Percentiles rank a stretch among this genome's conserved stretches.
Conservation (phyloP, 2,888 invertebrate genomes). For the Watsonalla cultraria region DNA sequence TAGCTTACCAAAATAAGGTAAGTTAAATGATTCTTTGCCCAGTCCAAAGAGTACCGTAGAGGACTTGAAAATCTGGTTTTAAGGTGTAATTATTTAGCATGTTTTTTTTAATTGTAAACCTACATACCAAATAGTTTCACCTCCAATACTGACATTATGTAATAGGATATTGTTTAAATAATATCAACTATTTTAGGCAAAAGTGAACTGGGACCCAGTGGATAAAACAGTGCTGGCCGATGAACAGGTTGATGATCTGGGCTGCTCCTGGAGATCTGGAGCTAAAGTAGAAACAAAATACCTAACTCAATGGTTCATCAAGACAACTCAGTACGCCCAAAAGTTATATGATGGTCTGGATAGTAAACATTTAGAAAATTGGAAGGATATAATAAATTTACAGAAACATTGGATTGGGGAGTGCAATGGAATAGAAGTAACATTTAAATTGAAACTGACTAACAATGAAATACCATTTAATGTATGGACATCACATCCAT, state of each 20-base stretch:
- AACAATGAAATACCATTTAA: conserved; percentile 54
- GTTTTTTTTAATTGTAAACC: too few species aligned
- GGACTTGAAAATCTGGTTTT: too few species aligned
- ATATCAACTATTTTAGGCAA: conserved; percentile 74
- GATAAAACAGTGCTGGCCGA: conserved; percentile 98
- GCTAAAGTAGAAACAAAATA: conserved; percentile 93
- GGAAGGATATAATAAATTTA: conserved; percentile 90
- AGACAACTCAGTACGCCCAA: conserved; percentile 90
- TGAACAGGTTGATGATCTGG: conserved; percentile 96
- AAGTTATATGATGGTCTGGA: conserved; percentile 83
- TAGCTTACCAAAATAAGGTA: conserved; percentile 92
- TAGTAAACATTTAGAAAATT: conserved; percentile 84
- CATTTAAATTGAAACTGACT: conserved; percentile 74
- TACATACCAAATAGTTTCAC: too few species aligned
- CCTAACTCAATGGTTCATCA: conserved; percentile 96
- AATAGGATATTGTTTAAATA: too few species aligned
- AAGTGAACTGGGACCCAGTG: conserved; percentile 99
- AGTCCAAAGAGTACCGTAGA: too few species aligned
- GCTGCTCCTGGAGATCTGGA: conserved; percentile 97
- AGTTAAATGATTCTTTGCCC: conserved; percentile 11
- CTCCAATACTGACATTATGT: too few species aligned
- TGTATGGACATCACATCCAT: conserved; percentile 87
- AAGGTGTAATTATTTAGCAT: too few species aligned
- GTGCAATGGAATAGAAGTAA: conserved; percentile 87
- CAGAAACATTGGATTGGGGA: conserved; percentile 95